These are phyloP conservation scores for Corythornis madagascariensis DNA, from an alignment of 2,113 vertebrate genomes.

Conservation along the genomic window DNA sequence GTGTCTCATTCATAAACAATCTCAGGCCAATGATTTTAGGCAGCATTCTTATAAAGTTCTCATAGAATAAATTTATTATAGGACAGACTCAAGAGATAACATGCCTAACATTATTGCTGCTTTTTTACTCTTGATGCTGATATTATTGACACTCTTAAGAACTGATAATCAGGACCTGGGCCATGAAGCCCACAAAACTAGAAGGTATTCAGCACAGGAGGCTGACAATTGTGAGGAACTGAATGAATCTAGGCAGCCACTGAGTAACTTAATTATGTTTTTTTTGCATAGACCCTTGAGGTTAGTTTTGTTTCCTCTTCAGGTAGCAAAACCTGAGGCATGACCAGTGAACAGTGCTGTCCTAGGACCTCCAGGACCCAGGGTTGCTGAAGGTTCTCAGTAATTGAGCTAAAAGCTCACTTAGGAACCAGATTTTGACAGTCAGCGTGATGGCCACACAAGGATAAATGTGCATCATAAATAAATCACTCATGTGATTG, in stretches of 20 bases:
- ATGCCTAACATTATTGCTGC: neutral
- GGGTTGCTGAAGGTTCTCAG: neutral
- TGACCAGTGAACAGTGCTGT: neutral
- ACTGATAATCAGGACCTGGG: neutral
- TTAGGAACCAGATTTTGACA: neutral
- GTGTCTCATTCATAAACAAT: neutral
- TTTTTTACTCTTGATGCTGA: neutral
- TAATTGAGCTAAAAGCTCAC: neutral
- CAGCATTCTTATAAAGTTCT: neutral
- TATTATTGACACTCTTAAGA: neutral
- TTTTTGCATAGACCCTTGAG: neutral
- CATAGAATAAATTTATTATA: neutral
- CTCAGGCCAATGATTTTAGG: neutral
- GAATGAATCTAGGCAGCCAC: neutral
- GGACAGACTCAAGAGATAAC: neutral
- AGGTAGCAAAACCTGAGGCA: neutral
- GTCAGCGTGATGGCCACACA: neutral
- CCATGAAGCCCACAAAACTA: neutral
- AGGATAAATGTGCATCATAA: neutral
- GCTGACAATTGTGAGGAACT: neutral
- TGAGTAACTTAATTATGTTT: accelerated
- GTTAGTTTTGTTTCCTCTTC: neutral
- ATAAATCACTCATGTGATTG: neutral
- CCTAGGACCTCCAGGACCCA: neutral
- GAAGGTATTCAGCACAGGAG: neutral